Conservation (phyloP, 2,888 invertebrate species). For the Gari tellinella region DNA sequence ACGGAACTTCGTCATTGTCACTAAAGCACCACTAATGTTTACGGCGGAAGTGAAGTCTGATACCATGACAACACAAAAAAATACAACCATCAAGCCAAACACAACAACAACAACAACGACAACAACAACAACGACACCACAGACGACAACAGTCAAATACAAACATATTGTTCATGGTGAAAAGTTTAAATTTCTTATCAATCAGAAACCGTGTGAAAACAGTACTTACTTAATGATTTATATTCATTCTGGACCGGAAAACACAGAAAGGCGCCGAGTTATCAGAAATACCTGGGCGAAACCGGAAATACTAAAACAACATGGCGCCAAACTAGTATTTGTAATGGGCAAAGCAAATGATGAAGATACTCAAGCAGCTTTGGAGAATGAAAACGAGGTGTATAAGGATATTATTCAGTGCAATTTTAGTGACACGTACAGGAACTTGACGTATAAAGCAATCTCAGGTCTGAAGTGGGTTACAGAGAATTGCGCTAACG, state of each 20-base stretch:
- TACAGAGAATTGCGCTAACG: conserved; percentile 76
- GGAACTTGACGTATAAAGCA: conserved; percentile 84
- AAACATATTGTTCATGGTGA: conserved; percentile 5
- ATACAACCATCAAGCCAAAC: too few relatives aligned
- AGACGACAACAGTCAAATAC: conserved; percentile 9
- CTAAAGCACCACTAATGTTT: too few relatives aligned
- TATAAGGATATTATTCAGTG: conserved; percentile 81
- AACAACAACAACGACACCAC: conserved; percentile 26
- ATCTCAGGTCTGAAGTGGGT: conserved; percentile 84
- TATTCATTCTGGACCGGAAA: conserved; percentile 78
- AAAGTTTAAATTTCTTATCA: conserved; percentile 2
- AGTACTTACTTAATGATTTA: conserved; percentile 69
- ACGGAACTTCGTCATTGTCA: too few relatives aligned
- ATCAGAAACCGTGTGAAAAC: conserved; percentile 10
- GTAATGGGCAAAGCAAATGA: conserved; percentile 70
- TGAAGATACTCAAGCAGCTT: conserved; percentile 54
- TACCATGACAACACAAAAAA: too few relatives aligned
- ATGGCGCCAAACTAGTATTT: conserved; percentile 72
- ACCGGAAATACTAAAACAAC: conserved; percentile 52
- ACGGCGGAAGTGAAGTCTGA: too few relatives aligned
- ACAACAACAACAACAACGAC: background rate
- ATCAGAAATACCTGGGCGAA: conserved; percentile 81
- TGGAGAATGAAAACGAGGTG: conserved; percentile 69
- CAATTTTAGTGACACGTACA: conserved; percentile 83
- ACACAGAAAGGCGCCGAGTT: conserved; percentile 71